Conservation (phyloP, 1,140 invertebrate species). For the Metaphire vulgaris region DNA sequence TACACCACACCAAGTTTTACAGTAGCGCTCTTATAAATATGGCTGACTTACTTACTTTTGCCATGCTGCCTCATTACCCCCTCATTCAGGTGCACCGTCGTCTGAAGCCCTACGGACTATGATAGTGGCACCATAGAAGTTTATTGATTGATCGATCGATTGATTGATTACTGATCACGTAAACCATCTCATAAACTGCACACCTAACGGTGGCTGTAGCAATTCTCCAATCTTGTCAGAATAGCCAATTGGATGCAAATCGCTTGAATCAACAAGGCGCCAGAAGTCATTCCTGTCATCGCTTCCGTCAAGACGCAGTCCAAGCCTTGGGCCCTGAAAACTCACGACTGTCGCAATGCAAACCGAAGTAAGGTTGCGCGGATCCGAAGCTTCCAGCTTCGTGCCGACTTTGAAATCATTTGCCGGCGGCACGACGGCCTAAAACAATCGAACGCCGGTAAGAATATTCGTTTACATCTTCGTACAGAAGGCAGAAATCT, state of each 20-base stretch:
- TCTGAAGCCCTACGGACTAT: too few relatives aligned
- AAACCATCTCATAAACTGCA: too few relatives aligned
- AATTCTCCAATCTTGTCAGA: slow-evolving; percentile 87
- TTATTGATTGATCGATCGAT: too few relatives aligned
- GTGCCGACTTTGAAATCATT: slow-evolving; percentile 91
- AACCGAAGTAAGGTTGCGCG: slow-evolving; percentile 81
- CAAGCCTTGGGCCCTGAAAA: slow-evolving; percentile 75
- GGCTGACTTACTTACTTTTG: too few relatives aligned
- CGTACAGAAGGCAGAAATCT: slow-evolving; percentile 1
- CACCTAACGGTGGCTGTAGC: slow-evolving; percentile 74
- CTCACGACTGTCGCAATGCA: slow-evolving; percentile 94
- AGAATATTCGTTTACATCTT: background rate
- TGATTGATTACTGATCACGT: too few relatives aligned
- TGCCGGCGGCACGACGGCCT: slow-evolving; percentile 65
- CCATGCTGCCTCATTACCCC: too few relatives aligned
- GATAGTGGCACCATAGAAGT: too few relatives aligned
- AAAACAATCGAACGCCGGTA: slow-evolving; percentile 41
- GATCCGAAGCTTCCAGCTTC: slow-evolving; percentile 93
- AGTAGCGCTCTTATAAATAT: too few relatives aligned
- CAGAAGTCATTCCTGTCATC: slow-evolving; percentile 98
- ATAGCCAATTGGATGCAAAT: slow-evolving; percentile 88
- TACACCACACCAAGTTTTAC: too few relatives aligned
- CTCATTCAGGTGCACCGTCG: too few relatives aligned
- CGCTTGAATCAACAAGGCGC: slow-evolving; percentile 86
- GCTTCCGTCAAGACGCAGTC: slow-evolving; percentile 85